Percentiles rank a stretch among this genome's conserved stretches.
Conservation (phyloP, 2,888 invertebrate genomes). For the Silvanus unidentatus region DNA sequence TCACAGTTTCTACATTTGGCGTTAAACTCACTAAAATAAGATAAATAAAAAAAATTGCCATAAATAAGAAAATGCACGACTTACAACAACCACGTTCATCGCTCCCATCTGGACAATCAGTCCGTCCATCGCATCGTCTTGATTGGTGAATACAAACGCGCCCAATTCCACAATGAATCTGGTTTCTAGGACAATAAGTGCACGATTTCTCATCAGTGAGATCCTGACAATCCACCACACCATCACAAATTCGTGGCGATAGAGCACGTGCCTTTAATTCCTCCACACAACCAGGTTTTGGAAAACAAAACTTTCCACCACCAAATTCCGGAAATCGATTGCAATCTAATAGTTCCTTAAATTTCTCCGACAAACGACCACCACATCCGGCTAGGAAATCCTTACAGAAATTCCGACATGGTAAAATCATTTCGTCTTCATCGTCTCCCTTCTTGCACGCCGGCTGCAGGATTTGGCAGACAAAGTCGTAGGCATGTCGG, state of each 20-base stretch:
- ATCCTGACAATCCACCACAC: slow-evolving; percentile 79
- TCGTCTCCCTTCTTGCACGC: slow-evolving; percentile 53
- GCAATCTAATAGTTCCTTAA: slow-evolving; percentile 71
- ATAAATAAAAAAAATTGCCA: slow-evolving; percentile 8
- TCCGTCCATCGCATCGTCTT: slow-evolving; percentile 73
- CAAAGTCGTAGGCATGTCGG: slow-evolving; percentile 79
- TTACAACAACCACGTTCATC: slow-evolving; percentile 83
- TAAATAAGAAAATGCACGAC: slow-evolving; percentile 39
- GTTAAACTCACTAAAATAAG: slow-evolving; percentile 64
- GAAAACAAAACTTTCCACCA: slow-evolving; percentile 65
- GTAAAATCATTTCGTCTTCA: slow-evolving; percentile 57
- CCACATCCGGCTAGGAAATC: slow-evolving; percentile 82
- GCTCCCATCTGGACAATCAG: slow-evolving; percentile 80
- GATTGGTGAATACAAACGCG: slow-evolving; percentile 65
- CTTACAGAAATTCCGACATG: slow-evolving; percentile 79
- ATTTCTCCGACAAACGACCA: slow-evolving; percentile 62
- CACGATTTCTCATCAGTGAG: slow-evolving; percentile 76
- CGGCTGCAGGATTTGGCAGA: slow-evolving; percentile 82
- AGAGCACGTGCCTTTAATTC: slow-evolving; percentile 69
- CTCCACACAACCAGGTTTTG: slow-evolving; percentile 76
- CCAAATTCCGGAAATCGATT: slow-evolving; percentile 73
- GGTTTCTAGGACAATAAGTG: slow-evolving; percentile 67
- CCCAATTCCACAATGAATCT: slow-evolving; percentile 74
- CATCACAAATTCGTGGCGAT: slow-evolving; percentile 77
- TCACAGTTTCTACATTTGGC: slow-evolving; percentile 60